Evolutionary conservation across 2,797 vertebrate genomes (phyloP).

Genomic region (Sebastes vulpes): DNA sequence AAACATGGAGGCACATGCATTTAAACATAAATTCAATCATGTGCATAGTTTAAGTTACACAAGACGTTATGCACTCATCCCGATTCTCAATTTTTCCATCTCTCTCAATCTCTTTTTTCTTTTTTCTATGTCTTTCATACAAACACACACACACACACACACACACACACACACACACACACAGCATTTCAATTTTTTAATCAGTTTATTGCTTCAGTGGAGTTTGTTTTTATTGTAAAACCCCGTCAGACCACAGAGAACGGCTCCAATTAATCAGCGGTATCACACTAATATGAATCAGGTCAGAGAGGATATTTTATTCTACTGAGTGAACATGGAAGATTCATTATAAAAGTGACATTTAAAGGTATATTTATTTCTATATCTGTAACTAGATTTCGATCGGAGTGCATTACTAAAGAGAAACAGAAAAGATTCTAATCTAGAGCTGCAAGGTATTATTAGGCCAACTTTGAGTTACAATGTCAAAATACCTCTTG

Average conservation of each 20-base stretch:
- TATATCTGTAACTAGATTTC: background rate
- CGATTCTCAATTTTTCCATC: background rate
- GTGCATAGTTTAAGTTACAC: background rate
- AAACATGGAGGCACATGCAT: background rate
- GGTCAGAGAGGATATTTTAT: slow-evolving; percentile 10
- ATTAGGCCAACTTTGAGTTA: background rate
- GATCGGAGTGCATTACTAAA: background rate
- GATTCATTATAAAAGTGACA: slow-evolving; percentile 7
- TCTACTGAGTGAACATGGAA: background rate
- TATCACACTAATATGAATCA: slow-evolving; percentile 3
- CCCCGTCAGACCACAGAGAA: background rate
- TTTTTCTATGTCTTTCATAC: background rate
- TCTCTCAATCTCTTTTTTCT: background rate
- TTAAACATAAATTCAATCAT: background rate
- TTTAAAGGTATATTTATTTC: slow-evolving; percentile 19
- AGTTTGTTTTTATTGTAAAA: slow-evolving; percentile 34
- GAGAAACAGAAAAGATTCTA: background rate
- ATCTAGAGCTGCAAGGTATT: background rate
- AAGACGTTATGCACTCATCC: background rate
- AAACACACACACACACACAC: background rate
- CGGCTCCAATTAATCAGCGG: background rate
- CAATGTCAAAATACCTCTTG: background rate
- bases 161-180: background rate
- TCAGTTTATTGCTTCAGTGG: slow-evolving; percentile 28
- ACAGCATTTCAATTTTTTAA: slow-evolving; percentile 13